Evolutionary conservation across 2,888 invertebrate genomes (phyloP), one percentile per base, ranked within the genome.

Genomic region (Athalia cordata): DNA sequence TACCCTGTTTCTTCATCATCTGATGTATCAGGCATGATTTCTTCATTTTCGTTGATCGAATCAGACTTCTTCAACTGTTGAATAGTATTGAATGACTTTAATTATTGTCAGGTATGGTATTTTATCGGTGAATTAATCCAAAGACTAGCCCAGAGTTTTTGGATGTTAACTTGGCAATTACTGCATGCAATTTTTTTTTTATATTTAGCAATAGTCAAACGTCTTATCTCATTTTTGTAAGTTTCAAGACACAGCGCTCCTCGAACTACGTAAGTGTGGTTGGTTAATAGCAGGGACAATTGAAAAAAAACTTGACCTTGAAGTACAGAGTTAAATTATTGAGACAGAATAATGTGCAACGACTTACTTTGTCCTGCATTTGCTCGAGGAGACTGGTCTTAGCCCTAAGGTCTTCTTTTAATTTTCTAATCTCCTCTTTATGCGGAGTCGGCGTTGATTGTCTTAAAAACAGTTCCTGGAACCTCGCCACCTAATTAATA

Each of bases 401-500:
- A 66, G 67, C 74, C 11, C 49, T 70, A 8, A 80, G 81, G 8
- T 81, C 78, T 29, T 78, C 79, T 15, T 59, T 75, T n/a, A 83
- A 70, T 57, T 79, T 81, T 68, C 72, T 77, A 47, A 77, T 72
- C 45, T 85, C 84, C 5, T 86, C 83, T 45, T 82, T 81, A 62
- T 45, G 77, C 9, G 80, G 81, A 3, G 78, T 76, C 43, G 79
- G 79, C 11, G 79, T 83, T 0, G 82, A 76, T 57, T 82, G 80
- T 72, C 81, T 80, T 6, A 79, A 81, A n/a, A 86, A 83, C 47
- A 84, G 49, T 74, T 85, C 84, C 70, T 87, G 86, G 64, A 82
- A 81, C 45, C 83, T 85, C 79, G 49, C 80, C n/a, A 84, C 75
- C 85, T 86, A 50, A 47, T 76, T 8, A 76, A 76, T 74, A 29